Evolutionary conservation across 2,113 vertebrate genomes (phyloP).

Genomic region (Toxotes jaculatrix): DNA sequence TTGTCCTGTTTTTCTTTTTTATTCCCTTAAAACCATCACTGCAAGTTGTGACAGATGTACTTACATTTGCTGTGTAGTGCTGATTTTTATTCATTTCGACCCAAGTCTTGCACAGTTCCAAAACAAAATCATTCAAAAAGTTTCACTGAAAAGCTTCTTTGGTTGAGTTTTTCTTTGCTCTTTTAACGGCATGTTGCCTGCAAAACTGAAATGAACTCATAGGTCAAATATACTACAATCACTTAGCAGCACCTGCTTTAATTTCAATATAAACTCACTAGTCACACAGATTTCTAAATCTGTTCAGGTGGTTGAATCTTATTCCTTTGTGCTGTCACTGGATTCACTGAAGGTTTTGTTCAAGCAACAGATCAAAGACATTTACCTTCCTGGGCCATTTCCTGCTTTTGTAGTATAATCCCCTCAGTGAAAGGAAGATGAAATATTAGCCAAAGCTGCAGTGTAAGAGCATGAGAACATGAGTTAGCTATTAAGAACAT

Average conservation of each 20-base stretch:
- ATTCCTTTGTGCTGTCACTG: slow-evolving; percentile 42
- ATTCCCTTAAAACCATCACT: neutral
- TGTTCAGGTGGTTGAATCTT: slow-evolving; percentile 7
- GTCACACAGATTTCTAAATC: neutral
- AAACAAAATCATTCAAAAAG: too few species aligned
- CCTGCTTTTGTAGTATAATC: slow-evolving; percentile 39
- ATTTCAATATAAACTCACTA: neutral
- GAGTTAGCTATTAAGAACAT: neutral
- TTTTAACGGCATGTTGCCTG: too few species aligned
- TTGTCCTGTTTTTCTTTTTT: neutral
- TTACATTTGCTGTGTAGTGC: too few species aligned
- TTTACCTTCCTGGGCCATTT: slow-evolving; percentile 43
- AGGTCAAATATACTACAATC: neutral
- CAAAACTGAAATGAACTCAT: neutral
- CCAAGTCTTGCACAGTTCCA: too few species aligned
- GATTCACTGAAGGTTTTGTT: slow-evolving; percentile 39
- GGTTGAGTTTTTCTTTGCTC: too few species aligned
- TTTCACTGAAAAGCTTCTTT: too few species aligned
- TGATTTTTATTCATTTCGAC: too few species aligned
- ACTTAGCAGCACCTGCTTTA: neutral
- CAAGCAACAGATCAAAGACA: slow-evolving; percentile 28
- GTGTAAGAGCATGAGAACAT: slow-evolving; percentile 18
- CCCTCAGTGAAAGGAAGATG: slow-evolving; percentile 13
- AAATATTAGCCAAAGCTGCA: slow-evolving; percentile 28
- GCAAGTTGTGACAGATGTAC: too few species aligned